Base-by-base conservation (phyloP, 2,797 vertebrate species). In the Merluccius polli region DNA sequence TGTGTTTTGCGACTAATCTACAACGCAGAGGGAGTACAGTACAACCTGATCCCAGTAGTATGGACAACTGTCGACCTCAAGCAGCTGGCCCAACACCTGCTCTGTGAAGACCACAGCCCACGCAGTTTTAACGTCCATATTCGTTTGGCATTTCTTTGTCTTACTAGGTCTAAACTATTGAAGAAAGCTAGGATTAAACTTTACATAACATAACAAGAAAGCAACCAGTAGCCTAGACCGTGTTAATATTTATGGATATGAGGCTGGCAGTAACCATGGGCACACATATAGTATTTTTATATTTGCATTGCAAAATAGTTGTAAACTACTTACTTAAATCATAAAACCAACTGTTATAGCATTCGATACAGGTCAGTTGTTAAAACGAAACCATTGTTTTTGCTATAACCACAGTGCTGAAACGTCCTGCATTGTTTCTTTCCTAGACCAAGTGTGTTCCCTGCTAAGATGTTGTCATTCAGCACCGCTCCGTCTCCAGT, bases 401-500 rank as follows among this genome's bases (percentile, higher is more conserved):
- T 63, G n/a, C 52, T 11, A 12, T 27, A 63, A 63, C 16, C 52
- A 63, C 52, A 63, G 10, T 11, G n/a, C 2, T 24, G 52, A 63
- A 63, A 27, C 52, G 7, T 63, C 48, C 48, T 7, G n/a, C 10
- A 63, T 24, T 63, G 88, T 90, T n/a, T n/a, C n/a, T n/a, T 67
- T 67, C 8, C 33, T 35, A 35, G 8, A 3, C 33, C 33, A 35
- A 35, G 8, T 35, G 33, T 35, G 33, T 35, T 8, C 3, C 44
- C 12, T 48, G 11, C 3, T 13, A 18, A 13, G 44, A 13, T 11
- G 44, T 12, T 79, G 80, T 70, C 81, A 83, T 91, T 90, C 91
- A 91, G 90, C 89, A 92, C 89, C 89, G 84, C 82, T 76, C 82
- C n/a, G 75, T 65, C 83, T 27, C 68, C 74, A 79, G 36, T 82